phyloP scores from a whole-genome alignment of 2,888 invertebrate species.

The Drosophila cognata region DNA sequence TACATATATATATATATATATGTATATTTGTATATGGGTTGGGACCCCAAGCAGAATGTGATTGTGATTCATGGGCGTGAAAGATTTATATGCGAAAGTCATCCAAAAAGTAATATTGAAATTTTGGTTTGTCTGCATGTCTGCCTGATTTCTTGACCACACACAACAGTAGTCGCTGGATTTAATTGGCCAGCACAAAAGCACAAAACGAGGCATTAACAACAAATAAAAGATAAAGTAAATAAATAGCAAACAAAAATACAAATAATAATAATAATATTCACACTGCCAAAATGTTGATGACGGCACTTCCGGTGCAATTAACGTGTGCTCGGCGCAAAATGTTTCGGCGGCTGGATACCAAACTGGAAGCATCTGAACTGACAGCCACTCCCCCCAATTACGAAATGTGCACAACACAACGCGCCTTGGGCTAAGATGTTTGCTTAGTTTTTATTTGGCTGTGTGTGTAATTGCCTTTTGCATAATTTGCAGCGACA shows the following conservation, averaged over 20 bases:
- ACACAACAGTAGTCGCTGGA: slow-evolving; percentile 47
- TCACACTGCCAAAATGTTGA: slow-evolving; percentile 39
- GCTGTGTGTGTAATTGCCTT: slow-evolving; percentile 16
- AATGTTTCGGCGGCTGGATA: slow-evolving; percentile 49
- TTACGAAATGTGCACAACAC: slow-evolving; percentile 10
- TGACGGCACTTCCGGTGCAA: slow-evolving; percentile 77
- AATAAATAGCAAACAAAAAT: slow-evolving; percentile 18
- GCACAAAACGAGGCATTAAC: slow-evolving; percentile 42
- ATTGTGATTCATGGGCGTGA: slow-evolving; percentile 44
- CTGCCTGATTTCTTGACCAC: slow-evolving; percentile 64
- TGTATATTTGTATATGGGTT: slow-evolving; percentile 10
- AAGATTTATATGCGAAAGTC: slow-evolving; percentile 50
- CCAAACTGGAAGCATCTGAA: slow-evolving; percentile 31
- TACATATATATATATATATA: no score
- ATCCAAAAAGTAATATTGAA: slow-evolving; percentile 38
- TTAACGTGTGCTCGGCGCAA: slow-evolving; percentile 48
- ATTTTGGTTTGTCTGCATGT: slow-evolving; percentile 37
- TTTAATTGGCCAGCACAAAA: background rate
- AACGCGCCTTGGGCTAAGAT: slow-evolving; percentile 13
- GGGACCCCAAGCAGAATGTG: slow-evolving; percentile 1
- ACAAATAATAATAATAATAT: slow-evolving; percentile 20
- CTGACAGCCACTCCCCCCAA: slow-evolving; percentile 21
- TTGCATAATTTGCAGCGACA: slow-evolving; percentile 53
- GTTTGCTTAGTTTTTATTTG: slow-evolving; percentile 11
- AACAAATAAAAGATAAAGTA: slow-evolving; percentile 49